A percentile compares a stretch with the other conserved stretches of the same genome.
Conservation (phyloP, 2,888 invertebrate species). For the Rotaria magnacalcarata region DNA sequence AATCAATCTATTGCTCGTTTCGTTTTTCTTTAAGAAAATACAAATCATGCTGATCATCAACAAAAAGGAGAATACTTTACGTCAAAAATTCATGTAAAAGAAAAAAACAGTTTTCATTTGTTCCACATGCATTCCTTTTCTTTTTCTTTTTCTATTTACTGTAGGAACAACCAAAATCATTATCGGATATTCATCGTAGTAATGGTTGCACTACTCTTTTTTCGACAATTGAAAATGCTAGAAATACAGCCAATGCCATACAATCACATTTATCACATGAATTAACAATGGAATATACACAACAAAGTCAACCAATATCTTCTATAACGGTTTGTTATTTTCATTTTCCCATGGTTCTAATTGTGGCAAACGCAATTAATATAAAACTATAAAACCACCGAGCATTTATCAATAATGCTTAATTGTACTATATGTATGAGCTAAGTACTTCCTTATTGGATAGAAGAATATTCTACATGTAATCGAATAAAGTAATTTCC, state of each 20-base stretch:
- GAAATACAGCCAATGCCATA: not conserved
- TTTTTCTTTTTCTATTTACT: not conserved
- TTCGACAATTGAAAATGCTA: conserved; percentile 39
- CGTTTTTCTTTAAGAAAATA: not conserved
- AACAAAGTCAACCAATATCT: not conserved
- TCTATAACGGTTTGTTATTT: not conserved
- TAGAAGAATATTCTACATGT: too few relatives aligned
- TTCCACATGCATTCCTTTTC: not conserved
- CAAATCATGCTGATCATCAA: conserved; percentile 2
- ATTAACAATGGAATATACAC: not conserved
- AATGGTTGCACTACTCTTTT: not conserved
- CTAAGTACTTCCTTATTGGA: too few relatives aligned
- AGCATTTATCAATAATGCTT: too few relatives aligned
- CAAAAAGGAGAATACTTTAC: not conserved
- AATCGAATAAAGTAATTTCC: too few relatives aligned
- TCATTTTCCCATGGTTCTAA: too few relatives aligned
- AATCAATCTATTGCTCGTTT: too few relatives aligned
- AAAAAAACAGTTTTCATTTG: not conserved
- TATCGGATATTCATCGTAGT: not conserved
- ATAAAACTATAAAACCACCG: too few relatives aligned
- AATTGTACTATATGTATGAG: too few relatives aligned
- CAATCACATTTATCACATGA: conserved; percentile 36
- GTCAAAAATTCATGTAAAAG: not conserved
- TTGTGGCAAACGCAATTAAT: too few relatives aligned
- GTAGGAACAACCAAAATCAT: not conserved